Conservation (phyloP, 2,113 vertebrate species). For the Spilogale gracilis region DNA sequence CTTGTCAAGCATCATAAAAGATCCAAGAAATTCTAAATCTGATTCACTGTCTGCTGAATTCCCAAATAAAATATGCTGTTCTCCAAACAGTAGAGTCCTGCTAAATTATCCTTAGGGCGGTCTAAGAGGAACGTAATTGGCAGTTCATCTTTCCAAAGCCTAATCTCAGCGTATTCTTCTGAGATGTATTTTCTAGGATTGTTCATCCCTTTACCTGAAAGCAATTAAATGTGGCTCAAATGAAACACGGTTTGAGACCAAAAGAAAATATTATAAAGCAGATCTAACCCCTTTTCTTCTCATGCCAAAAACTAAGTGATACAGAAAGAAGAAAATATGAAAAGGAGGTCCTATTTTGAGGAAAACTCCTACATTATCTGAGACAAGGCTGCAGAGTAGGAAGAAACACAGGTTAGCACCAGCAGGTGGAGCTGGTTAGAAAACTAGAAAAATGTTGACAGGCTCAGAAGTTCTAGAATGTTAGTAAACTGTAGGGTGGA, state of each 20-base stretch:
- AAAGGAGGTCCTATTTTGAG: conserved; percentile 77
- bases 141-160: conserved; percentile 72
- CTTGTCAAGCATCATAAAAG: conserved; percentile 86
- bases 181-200: conserved; percentile 85
- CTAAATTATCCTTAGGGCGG: conserved; percentile 84
- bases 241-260: conserved; percentile 87
- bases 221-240: conserved; percentile 91
- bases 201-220: conserved; percentile 89
- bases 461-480: neutral
- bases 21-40: conserved; percentile 87
- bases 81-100: conserved; percentile 85
- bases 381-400: neutral
- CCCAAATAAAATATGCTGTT: conserved; percentile 89
- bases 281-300: conserved; percentile 78
- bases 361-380: conserved; percentile 72
- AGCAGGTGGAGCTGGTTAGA: conserved; percentile 80
- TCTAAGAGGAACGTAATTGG: conserved; percentile 75
- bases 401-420: conserved; percentile 11
- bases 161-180: conserved; percentile 81
- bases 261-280: conserved; percentile 88
- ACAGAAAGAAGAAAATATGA: conserved; percentile 75
- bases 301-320: conserved; percentile 72
- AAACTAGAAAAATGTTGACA: conserved; percentile 3
- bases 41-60: conserved; percentile 89
- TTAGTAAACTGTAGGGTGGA: neutral